These are phyloP conservation scores for Parascotia fuliginaria DNA, from an alignment of 2,888 invertebrate genomes.

Conservation along the genomic window DNA sequence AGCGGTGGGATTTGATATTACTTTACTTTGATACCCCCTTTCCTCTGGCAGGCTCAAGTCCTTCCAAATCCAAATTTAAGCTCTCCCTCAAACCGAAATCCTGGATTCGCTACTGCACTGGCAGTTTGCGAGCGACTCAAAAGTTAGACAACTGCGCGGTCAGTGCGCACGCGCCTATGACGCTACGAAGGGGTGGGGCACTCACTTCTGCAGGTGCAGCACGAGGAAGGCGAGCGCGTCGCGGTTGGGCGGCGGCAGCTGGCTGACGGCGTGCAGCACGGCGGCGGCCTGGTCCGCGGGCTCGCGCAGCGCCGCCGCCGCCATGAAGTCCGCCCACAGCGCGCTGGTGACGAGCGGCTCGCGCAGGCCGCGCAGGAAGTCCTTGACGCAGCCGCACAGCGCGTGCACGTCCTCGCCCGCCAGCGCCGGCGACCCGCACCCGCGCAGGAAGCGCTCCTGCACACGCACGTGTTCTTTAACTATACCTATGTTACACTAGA, in stretches of 20 bases:
- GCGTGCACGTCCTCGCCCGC: slow-evolving; percentile 92
- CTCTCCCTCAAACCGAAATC: too few relatives aligned
- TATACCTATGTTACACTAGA: too few relatives aligned
- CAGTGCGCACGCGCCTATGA: too few relatives aligned
- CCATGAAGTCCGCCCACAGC: slow-evolving; percentile 93
- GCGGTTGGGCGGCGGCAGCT: slow-evolving; percentile 96
- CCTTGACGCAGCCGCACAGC: slow-evolving; percentile 97
- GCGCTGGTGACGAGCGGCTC: slow-evolving; percentile 95
- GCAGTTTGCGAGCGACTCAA: too few relatives aligned
- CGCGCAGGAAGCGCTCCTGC: slow-evolving; percentile 94
- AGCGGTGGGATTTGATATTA: too few relatives aligned
- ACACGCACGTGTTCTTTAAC: too few relatives aligned
- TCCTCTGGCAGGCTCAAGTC: too few relatives aligned
- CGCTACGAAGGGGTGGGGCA: slow-evolving; percentile 1
- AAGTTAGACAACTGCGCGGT: too few relatives aligned
- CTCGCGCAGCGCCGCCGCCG: slow-evolving; percentile 87
- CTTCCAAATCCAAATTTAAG: too few relatives aligned
- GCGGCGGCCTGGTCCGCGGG: slow-evolving; percentile 87
- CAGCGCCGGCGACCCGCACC: slow-evolving; percentile 94
- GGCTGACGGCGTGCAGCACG: slow-evolving; percentile 91
- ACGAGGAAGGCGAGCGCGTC: slow-evolving; percentile 97
- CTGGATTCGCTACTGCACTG: too few relatives aligned
- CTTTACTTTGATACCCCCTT: too few relatives aligned
- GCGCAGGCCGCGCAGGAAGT: slow-evolving; percentile 94
- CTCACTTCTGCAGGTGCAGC: slow-evolving; percentile 93